phyloP scores from a whole-genome alignment of 2,113 vertebrate species.

The Halcyon malimbica region DNA sequence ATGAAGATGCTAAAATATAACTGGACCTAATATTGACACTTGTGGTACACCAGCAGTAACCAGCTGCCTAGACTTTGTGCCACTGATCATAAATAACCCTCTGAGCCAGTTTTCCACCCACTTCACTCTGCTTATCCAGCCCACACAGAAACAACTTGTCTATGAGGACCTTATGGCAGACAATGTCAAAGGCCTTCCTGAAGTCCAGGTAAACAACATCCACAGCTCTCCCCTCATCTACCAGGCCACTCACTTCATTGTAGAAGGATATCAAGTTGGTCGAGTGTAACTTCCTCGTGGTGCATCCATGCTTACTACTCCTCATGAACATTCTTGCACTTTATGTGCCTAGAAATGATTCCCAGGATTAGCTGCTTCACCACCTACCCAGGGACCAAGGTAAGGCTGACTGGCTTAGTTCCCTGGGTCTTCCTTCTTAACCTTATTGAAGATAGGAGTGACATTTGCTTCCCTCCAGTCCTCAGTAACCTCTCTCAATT shows the following conservation, averaged over 20 bases:
- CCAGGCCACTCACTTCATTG: neutral
- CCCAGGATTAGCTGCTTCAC: neutral
- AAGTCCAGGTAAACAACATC: neutral
- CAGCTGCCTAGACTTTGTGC: neutral
- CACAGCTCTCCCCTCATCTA: neutral
- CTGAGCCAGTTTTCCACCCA: neutral
- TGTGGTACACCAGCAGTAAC: neutral
- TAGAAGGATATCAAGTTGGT: neutral
- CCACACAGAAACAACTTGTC: neutral
- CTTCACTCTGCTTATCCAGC: neutral
- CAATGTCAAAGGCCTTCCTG: neutral
- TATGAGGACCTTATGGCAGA: neutral
- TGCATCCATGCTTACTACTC: neutral
- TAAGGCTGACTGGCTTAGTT: neutral
- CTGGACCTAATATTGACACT: neutral
- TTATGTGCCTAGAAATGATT: neutral
- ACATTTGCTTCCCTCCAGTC: neutral
- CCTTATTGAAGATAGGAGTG: neutral
- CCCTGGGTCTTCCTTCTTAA: neutral
- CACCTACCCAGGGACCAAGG: neutral
- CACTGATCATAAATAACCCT: neutral
- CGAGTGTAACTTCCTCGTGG: neutral
- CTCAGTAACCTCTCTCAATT: neutral
- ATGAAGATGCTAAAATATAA: neutral
- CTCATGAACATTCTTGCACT: neutral